Conservation (phyloP, 2,113 vertebrate genomes). For the Typhlomys cinereus region DNA sequence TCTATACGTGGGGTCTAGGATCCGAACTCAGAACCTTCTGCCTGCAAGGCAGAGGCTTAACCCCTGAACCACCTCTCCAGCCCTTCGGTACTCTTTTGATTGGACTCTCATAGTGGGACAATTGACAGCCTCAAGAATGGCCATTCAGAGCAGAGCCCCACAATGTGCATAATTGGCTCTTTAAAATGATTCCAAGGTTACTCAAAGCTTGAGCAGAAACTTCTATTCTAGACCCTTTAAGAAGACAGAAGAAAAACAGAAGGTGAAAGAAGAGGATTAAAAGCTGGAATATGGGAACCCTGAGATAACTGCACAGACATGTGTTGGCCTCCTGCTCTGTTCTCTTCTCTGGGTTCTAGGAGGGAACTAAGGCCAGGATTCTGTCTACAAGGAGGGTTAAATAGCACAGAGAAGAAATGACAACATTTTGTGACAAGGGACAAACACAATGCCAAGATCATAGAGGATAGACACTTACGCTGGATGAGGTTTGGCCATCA, state of each 20-base stretch:
- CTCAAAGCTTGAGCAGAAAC: background rate
- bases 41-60: no score
- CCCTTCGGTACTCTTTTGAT: background rate
- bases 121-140: background rate
- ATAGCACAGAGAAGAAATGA: background rate
- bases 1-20: no score
- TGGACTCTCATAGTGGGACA: background rate
- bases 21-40: no score
- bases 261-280: background rate
- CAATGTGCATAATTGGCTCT: background rate
- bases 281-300: background rate
- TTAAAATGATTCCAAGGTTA: background rate
- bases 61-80: no score
- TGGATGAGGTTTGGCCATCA: background rate
- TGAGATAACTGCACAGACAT: background rate
- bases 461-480: background rate
- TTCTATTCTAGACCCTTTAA: constrained; percentile 30
- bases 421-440: background rate
- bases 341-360: background rate
- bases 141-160: background rate
- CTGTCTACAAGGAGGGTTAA: background rate
- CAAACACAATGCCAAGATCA: background rate
- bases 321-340: background rate
- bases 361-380: background rate
- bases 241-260: constrained; percentile 1